These are phyloP conservation scores for Scytalopus superciliaris DNA, from an alignment of 2,113 vertebrate species.

Conservation along the genomic window DNA sequence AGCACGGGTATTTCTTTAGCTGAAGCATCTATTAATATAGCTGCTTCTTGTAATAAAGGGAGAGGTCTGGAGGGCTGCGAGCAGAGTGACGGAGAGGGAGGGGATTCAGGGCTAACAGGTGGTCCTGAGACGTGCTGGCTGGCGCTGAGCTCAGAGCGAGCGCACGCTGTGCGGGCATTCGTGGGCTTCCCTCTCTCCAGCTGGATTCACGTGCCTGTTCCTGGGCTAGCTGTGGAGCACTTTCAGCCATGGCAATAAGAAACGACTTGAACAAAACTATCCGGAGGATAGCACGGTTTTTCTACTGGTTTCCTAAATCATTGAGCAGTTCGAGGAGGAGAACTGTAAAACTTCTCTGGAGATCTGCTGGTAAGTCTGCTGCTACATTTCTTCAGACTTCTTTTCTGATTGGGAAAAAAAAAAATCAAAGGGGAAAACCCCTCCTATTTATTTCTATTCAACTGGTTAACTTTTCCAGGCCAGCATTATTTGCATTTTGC, in stretches of 20 bases:
- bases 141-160: constrained; percentile 55
- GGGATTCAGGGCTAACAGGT: constrained; percentile 77
- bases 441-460: background rate
- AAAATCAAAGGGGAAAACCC: background rate
- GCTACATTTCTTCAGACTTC: background rate
- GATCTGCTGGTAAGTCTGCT: constrained; percentile 60
- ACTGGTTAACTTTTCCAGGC: background rate
- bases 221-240: background rate
- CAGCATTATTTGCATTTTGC: background rate
- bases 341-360: constrained; percentile 69
- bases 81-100: constrained; percentile 50
- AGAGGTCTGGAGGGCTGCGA: constrained; percentile 61
- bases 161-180: background rate
- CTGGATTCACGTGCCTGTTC: background rate
- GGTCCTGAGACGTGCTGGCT: constrained; percentile 66
- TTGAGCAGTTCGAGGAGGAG: constrained; percentile 56
- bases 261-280: constrained; percentile 70
- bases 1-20: constrained; percentile 64
- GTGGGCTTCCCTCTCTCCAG: background rate
- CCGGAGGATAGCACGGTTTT: constrained; percentile 66
- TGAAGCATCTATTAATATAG: constrained; percentile 69
- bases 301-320: constrained; percentile 72
- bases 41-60: constrained; percentile 47
- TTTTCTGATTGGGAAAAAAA: background rate
- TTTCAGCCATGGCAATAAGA: constrained; percentile 63